A percentile compares a stretch with the other conserved stretches of the same genome.
Conservation (phyloP, 2,797 vertebrate genomes). For the Hemibagrus guttatus region DNA sequence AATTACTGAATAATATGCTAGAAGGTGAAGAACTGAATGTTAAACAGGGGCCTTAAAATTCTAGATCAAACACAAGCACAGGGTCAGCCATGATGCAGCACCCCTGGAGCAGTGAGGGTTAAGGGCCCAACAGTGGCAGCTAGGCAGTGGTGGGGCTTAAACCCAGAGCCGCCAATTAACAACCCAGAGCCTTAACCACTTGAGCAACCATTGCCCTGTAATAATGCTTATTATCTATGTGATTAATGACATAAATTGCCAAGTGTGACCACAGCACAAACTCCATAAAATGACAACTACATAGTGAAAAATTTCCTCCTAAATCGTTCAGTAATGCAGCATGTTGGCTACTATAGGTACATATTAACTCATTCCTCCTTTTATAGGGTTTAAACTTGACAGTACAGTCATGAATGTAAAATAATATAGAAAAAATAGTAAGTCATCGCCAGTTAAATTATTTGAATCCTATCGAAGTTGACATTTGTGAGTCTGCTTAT, state of each 20-base stretch:
- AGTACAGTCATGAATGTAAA: not conserved
- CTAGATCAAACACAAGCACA: not conserved
- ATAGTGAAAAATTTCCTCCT: not conserved
- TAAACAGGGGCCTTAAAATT: not conserved
- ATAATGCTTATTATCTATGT: too few species aligned
- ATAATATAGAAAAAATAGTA: too few species aligned
- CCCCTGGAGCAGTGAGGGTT: too few species aligned
- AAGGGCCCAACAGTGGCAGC: too few species aligned
- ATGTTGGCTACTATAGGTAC: not conserved
- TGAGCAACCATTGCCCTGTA: too few species aligned
- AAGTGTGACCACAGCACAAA: not conserved
- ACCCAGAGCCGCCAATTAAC: too few species aligned
- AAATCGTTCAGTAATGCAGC: not conserved
- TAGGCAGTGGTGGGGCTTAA: too few species aligned
- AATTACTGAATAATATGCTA: not conserved
- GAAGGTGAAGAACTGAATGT: not conserved
- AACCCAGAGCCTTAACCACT: too few species aligned
- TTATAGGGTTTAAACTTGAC: slow-evolving; percentile 3
- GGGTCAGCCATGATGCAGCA: too few species aligned
- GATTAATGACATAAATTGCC: not conserved
- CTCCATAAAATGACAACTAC: not conserved
- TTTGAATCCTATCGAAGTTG: not conserved
- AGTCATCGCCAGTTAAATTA: not conserved
- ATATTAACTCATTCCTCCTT: not conserved
- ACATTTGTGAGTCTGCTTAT: not conserved